These are phyloP conservation scores for Simalia tracyae DNA, from an alignment of 2,797 vertebrate species.

Conservation along the genomic window DNA sequence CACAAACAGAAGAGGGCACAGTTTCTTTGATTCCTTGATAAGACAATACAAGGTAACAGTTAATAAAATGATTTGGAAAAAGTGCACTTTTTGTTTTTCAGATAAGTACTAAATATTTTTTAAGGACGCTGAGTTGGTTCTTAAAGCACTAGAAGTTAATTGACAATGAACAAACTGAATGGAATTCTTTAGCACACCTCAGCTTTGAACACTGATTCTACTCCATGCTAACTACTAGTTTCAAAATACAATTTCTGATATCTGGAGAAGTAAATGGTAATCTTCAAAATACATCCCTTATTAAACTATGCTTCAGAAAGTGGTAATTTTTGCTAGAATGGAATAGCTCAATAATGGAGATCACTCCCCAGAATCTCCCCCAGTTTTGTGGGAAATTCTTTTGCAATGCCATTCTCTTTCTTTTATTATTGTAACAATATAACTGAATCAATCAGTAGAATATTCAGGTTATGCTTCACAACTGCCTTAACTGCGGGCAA, in stretches of 20 bases:
- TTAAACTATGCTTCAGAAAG: background rate
- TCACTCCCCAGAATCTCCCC: background rate
- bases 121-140: background rate
- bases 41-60: conserved; percentile 26
- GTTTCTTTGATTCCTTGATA: conserved; percentile 31
- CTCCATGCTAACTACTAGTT: background rate
- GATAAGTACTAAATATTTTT: background rate
- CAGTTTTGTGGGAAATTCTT: background rate
- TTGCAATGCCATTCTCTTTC: background rate
- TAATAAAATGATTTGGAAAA: conserved; percentile 11
- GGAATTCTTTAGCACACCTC: background rate
- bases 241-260: background rate
- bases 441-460: conserved; percentile 71
- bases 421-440: background rate
- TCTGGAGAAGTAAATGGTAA: background rate
- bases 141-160: background rate
- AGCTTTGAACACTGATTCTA: background rate
- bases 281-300: background rate
- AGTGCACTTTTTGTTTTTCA: background rate
- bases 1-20: background rate
- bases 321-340: background rate
- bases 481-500: background rate
- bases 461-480: background rate
- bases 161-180: background rate
- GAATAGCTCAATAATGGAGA: background rate